Evolutionary conservation across 2,888 invertebrate genomes (phyloP), one percentile per base, ranked within the genome.

Genomic region (Proisotoma minuta): DNA sequence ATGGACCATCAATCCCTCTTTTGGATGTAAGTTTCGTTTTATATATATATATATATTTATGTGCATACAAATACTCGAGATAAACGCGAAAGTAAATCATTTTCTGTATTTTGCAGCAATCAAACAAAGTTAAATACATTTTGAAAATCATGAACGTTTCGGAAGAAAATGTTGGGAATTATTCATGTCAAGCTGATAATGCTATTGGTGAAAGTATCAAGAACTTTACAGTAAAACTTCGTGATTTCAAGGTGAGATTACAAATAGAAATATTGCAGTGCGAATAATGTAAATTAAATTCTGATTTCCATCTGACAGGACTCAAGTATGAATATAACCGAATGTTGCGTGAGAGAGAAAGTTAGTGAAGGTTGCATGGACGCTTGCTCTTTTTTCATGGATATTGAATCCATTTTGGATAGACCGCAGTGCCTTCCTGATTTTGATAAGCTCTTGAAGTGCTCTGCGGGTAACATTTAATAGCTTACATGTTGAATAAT

Each of bases 141-240:
- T 78, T 91, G 51, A 84, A 84, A 56, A 89, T 91, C 68, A 85
- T 84, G 76, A 85, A 85, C 77, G 84, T 89, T 74, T 79, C 84
- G 2, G 84, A 85, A 56, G 78, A 82, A 26, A 89, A 89, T 75
- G 87, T 85, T 53, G 89, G 90, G 0, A 88, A 88, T 69, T 91
- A 90, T 77, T 89, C 84, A 79, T 91, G 91, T 70, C 88, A 89
- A 76, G 90, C 91, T 0, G 88, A 89, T 78, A 91, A 91, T 76
- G 85, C 87, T 0, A 87, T 89, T 74, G 91, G 91, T 15, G 70
- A 72, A 24, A 66, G 65, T 43, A 68, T 71, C 4, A 73, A 73
- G 58, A 70, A 67, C 18, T 65, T 74, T 20, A 72, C 68, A 54
- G 68, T 76, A 22, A 66, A 66, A 51, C 65, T 68, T 12, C 62